Percentiles rank a stretch among this genome's conserved stretches.
These are phyloP conservation scores for Diprion similis DNA, from an alignment of 1,140 invertebrate genomes.

Conservation along the genomic window DNA sequence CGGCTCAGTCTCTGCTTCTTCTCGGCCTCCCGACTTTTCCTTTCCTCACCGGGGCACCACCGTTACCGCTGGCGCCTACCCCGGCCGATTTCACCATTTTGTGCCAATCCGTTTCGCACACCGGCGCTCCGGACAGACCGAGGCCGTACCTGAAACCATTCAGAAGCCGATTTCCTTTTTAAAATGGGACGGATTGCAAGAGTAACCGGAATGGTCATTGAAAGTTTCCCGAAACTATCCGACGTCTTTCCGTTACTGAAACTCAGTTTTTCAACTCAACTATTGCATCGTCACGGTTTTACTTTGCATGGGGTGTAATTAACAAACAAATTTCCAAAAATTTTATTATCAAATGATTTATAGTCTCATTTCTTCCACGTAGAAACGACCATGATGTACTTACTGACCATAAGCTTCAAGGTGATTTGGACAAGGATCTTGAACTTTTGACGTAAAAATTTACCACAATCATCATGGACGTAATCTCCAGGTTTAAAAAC, in stretches of 20 bases:
- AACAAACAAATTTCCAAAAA: no score
- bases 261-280: slow-evolving; percentile 7
- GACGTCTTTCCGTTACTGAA: slow-evolving; percentile 17
- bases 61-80: slow-evolving; percentile 64
- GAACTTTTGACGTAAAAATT: no score
- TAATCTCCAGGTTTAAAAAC: no score
- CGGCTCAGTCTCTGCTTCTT: slow-evolving; percentile 71
- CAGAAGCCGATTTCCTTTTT: not conserved
- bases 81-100: slow-evolving; percentile 81
- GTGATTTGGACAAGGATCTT: no score
- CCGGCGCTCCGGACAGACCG: slow-evolving; percentile 76
- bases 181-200: not conserved
- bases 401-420: no score
- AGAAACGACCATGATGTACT: no score
- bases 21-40: slow-evolving; percentile 77
- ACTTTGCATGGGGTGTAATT: no score
- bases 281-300: no score
- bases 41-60: slow-evolving; percentile 75
- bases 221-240: slow-evolving; percentile 1
- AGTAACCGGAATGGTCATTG: slow-evolving; percentile 3
- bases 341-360: no score
- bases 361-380: no score
- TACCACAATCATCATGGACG: no score
- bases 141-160: slow-evolving; percentile 75
- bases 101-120: slow-evolving; percentile 93